These are phyloP conservation scores for Venusia cambrica DNA, from an alignment of 2,888 invertebrate species.

Conservation along the genomic window DNA sequence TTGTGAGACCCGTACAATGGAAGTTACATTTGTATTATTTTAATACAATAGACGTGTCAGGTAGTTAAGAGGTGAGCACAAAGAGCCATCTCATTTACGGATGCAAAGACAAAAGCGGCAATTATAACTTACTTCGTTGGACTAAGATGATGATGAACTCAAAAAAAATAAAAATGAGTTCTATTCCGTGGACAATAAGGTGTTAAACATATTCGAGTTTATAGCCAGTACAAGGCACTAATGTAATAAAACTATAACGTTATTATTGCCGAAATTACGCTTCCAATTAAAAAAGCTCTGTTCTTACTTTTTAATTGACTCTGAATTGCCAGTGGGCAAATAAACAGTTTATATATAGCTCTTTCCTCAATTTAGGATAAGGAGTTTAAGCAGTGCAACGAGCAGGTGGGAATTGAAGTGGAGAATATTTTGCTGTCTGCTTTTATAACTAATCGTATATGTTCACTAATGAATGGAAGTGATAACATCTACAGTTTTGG, in stretches of 20 bases:
- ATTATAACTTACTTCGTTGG: slow-evolving; percentile 43
- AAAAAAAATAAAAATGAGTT: slow-evolving; percentile 24
- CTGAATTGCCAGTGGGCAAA: slow-evolving; percentile 30
- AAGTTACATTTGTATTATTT: slow-evolving; percentile 36
- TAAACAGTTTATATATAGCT: slow-evolving; percentile 31
- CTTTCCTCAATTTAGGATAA: slow-evolving; percentile 32
- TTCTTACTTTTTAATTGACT: slow-evolving; percentile 31
- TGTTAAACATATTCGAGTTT: slow-evolving; percentile 13
- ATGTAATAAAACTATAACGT: slow-evolving; percentile 39
- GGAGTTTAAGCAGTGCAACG: slow-evolving; percentile 26
- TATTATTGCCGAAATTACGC: slow-evolving; percentile 35
- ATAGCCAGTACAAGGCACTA: slow-evolving; percentile 31
- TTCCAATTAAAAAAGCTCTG: slow-evolving; percentile 32
- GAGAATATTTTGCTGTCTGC: slow-evolving; percentile 25
- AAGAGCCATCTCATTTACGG: slow-evolving; percentile 64
- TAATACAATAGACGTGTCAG: slow-evolving; percentile 50
- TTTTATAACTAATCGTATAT: slow-evolving; percentile 20
- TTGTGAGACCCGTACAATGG: slow-evolving; percentile 44
- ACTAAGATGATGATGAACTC: slow-evolving; percentile 22
- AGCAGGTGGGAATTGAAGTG: slow-evolving; percentile 29
- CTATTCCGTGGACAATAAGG: slow-evolving; percentile 19
- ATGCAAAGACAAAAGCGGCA: slow-evolving; percentile 70
- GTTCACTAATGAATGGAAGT: slow-evolving; percentile 14
- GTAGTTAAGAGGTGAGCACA: slow-evolving; percentile 52
- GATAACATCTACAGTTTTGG: slow-evolving; percentile 6